Conservation (phyloP, 2,888 invertebrate genomes). For the Anthophora plumipes region DNA sequence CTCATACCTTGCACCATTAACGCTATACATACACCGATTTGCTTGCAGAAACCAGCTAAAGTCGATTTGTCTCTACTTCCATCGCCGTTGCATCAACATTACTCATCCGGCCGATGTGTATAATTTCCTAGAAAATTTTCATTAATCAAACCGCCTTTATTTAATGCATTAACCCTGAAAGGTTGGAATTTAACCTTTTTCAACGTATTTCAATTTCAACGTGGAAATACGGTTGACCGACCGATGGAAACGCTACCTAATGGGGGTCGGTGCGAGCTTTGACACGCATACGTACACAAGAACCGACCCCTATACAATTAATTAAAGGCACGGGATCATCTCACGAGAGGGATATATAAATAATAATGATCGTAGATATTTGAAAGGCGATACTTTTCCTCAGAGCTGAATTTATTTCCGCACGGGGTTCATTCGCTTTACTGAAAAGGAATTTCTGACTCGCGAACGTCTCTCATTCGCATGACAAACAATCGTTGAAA, state of each 20-base stretch:
- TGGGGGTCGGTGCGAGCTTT: not conserved
- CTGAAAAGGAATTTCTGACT: constrained; percentile 17
- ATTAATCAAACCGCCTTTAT: constrained; percentile 5
- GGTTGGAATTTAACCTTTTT: not conserved
- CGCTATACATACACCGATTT: not conserved
- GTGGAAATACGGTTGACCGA: not conserved
- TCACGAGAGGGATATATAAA: not conserved
- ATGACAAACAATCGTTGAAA: constrained; percentile 1
- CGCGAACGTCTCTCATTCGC: not conserved
- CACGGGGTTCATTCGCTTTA: not conserved
- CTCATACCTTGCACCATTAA: not conserved
- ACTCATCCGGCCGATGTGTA: not conserved
- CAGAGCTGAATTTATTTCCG: constrained; percentile 8
- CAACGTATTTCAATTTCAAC: not conserved
- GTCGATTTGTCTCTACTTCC: not conserved
- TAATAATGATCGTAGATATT: constrained; percentile 5
- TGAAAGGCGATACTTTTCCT: constrained; percentile 24
- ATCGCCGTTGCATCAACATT: constrained; percentile 8
- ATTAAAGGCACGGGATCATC: not conserved
- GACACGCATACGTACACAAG: not conserved
- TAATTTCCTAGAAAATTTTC: not conserved
- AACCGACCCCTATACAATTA: not conserved
- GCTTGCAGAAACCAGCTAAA: not conserved
- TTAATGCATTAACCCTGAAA: not conserved
- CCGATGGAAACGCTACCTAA: not conserved